Evolutionary conservation across 2,113 vertebrate species (phyloP).

Genomic region (Rhinoderma darwinii): DNA sequence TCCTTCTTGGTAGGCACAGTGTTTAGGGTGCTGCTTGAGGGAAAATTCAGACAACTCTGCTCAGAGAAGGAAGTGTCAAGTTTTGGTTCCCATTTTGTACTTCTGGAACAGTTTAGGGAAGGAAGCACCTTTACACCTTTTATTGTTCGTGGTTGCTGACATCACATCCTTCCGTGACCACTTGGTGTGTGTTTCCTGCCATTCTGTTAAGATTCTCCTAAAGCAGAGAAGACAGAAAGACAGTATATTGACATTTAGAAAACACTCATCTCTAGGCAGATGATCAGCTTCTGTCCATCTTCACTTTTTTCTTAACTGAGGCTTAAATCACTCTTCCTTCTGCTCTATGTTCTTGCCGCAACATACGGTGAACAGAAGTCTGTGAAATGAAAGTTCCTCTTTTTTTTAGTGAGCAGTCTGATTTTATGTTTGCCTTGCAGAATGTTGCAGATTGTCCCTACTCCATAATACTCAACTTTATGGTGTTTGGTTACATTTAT

Average conservation of each 20-base stretch:
- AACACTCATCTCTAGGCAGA: slow-evolving; percentile 34
- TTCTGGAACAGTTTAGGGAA: slow-evolving; percentile 92
- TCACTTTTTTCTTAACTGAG: slow-evolving; percentile 61
- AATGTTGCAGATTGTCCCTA: slow-evolving; percentile 62
- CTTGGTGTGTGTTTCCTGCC: slow-evolving; percentile 89
- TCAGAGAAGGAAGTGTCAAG: slow-evolving; percentile 80
- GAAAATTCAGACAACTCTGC: slow-evolving; percentile 73
- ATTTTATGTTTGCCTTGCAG: slow-evolving; percentile 70
- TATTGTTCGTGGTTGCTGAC: slow-evolving; percentile 94
- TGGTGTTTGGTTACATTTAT: background rate
- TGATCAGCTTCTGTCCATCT: slow-evolving; percentile 66
- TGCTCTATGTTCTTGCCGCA: slow-evolving; percentile 69
- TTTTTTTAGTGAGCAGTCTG: slow-evolving; percentile 76
- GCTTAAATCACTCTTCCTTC: slow-evolving; percentile 70
- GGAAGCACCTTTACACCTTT: slow-evolving; percentile 99
- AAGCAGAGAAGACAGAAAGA: slow-evolving; percentile 63
- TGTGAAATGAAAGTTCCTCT: slow-evolving; percentile 76
- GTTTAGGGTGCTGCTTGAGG: slow-evolving; percentile 68
- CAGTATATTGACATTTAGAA: slow-evolving; percentile 56
- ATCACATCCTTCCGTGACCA: slow-evolving; percentile 91
- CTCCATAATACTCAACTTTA: slow-evolving; percentile 51
- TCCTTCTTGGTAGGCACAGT: slow-evolving; percentile 54
- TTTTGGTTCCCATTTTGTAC: slow-evolving; percentile 88
- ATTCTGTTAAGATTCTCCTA: slow-evolving; percentile 81
- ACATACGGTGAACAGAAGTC: slow-evolving; percentile 73